Percentiles rank a stretch among this genome's conserved stretches.
phyloP scores from a whole-genome alignment of 2,113 vertebrate species.

The Colistium nudipinnis region DNA sequence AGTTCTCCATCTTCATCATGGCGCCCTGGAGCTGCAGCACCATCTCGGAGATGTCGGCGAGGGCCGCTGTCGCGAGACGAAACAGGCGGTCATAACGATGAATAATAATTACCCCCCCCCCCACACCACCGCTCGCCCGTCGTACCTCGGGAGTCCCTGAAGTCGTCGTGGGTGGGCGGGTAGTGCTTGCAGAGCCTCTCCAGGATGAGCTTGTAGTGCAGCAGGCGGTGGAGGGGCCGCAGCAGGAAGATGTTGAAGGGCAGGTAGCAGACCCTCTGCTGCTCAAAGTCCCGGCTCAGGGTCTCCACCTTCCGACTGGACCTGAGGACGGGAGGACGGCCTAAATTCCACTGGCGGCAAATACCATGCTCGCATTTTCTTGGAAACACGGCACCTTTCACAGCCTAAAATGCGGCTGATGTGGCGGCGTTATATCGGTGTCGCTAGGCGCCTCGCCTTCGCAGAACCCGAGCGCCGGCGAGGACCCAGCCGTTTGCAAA shows the following conservation, averaged over 20 bases:
- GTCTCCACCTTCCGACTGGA: conserved; percentile 86
- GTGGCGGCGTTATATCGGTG: no score
- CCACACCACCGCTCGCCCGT: neutral
- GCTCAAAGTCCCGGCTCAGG: conserved; percentile 92
- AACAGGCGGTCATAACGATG: rapidly evolving
- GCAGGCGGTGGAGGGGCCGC: conserved; percentile 92
- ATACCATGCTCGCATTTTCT: no score
- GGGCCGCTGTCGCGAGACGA: conserved; percentile 81
- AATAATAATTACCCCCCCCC: neutral
- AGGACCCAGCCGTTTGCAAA: neutral
- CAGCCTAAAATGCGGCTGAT: no score
- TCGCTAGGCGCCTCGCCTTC: no score
- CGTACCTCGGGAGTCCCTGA: conserved; percentile 93
- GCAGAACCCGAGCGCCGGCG: no score
- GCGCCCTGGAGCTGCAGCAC: conserved; percentile 89
- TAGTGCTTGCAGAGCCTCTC: conserved; percentile 96
- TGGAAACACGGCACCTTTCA: no score
- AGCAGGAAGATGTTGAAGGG: conserved; percentile 96
- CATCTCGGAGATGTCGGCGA: conserved; percentile 94
- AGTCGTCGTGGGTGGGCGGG: conserved; percentile 88
- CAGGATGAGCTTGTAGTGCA: conserved; percentile 98
- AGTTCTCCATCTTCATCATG: conserved; percentile 99
- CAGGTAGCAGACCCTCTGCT: conserved; percentile 96
- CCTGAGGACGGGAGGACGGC: conserved; percentile 56
- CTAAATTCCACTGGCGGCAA: no score